Base-by-base conservation (phyloP, 2,888 invertebrate genomes). In the Clanis bilineata region DNA sequence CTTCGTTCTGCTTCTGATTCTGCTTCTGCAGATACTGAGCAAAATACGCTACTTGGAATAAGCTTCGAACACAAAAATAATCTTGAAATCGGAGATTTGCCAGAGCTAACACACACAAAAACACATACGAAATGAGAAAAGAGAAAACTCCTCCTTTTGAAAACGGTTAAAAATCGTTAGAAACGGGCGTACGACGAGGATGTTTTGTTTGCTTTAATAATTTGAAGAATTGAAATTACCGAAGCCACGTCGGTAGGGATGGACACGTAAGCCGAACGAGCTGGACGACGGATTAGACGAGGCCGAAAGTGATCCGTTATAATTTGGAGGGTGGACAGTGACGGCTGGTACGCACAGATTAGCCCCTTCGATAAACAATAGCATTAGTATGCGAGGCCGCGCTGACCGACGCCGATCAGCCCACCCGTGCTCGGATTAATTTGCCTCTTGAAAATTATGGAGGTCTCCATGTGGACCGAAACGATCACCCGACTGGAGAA, bases 331-430 rank as follows among this genome's bases (percentile, higher is more conserved):
- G 88, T 82, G 90, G 90, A 85, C 90, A 89, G 83, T 85, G 88
- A 88, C 88, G 91, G 88, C 91, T 91, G 91, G 88, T 82, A 86
- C 87, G 90, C 89, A 86, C 86, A 91, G 91, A 92, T 92, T 92
- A 92, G 90, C 86, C 89, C 87, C 88, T 89, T 89, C 90, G 91
- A 92, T 92, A 92, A 92, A 92, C 91, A 92, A 91, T 89, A 88
- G 90, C 88, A 92, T 92, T 92, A 90, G 91, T 92, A 91, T 91
- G 90, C 91, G 88, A 88, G 90, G 84, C 86, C 86, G 88, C 89
- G 84, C 85, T 87, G 90, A 85, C 89, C 90, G 85, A 75, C 84
- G 87, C 84, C 90, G 90, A 90, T 90, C 90, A 83, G 79, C 73
- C 83, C 86, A 79, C 75, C 87, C 86, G 86, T 87, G 87, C 85